These are phyloP conservation scores for Seriola rivoliana DNA, from an alignment of 2,113 vertebrate genomes.

Conservation along the genomic window DNA sequence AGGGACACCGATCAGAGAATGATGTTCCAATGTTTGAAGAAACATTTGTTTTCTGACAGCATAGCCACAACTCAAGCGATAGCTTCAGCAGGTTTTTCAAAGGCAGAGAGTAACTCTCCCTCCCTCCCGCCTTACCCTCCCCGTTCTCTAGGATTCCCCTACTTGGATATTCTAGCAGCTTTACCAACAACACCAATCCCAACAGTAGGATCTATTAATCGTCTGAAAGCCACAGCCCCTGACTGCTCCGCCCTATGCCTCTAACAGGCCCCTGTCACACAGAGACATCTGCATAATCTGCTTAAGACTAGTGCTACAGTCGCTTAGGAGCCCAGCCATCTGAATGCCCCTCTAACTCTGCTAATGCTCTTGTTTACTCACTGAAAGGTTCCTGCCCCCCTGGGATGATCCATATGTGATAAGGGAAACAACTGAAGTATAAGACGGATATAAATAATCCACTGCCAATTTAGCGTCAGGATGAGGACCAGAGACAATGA, in stretches of 20 bases:
- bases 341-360: conserved; percentile 66
- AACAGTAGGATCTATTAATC: conserved; percentile 71
- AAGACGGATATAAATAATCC: conserved; percentile 30
- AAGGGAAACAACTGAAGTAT: conserved; percentile 16
- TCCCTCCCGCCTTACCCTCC: conserved; percentile 23
- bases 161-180: conserved; percentile 72
- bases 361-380: conserved; percentile 77
- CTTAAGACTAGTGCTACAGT: conserved; percentile 85
- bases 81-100: conserved; percentile 47
- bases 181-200: conserved; percentile 72
- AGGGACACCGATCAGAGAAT: conserved; percentile 13
- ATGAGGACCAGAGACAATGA: background rate
- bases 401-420: conserved; percentile 41
- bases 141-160: conserved; percentile 62
- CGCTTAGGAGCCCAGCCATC: conserved; percentile 75
- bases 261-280: conserved; percentile 76
- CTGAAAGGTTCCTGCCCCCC: conserved; percentile 33
- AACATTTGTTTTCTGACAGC: conserved; percentile 16
- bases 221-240: conserved; percentile 71
- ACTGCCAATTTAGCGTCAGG: conserved; percentile 15
- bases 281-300: conserved; percentile 86
- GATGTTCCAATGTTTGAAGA: background rate
- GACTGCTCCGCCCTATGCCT: conserved; percentile 66
- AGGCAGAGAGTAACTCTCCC: conserved; percentile 34
- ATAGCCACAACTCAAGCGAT: conserved; percentile 15